Percentiles rank a stretch among this genome's conserved stretches.
These are phyloP conservation scores for Stenoptilia bipunctidactyla DNA, from an alignment of 2,888 invertebrate genomes.

Conservation along the genomic window DNA sequence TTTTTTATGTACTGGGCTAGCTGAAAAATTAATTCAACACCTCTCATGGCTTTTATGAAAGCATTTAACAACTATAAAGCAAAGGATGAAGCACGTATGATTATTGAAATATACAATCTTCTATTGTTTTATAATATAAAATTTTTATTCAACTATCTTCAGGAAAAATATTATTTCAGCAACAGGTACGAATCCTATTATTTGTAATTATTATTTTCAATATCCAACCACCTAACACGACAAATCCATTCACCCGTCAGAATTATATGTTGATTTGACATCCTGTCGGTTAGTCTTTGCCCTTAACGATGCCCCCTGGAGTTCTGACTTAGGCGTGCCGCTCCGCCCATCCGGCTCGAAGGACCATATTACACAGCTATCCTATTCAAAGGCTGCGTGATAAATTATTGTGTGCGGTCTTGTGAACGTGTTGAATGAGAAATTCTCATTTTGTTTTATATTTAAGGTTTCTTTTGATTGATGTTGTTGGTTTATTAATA, in stretches of 20 bases:
- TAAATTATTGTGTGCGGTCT: slow-evolving; percentile 17
- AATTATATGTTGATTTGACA: slow-evolving; percentile 16
- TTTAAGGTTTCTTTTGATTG: no score
- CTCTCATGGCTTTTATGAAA: no score
- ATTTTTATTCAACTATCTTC: no score
- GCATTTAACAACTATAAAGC: no score
- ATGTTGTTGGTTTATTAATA: no score
- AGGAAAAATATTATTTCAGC: no score
- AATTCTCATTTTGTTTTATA: neutral
- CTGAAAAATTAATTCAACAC: no score
- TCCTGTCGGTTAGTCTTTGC: slow-evolving; percentile 19
- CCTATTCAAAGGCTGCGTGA: slow-evolving; percentile 19
- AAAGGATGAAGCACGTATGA: no score
- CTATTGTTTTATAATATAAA: no score
- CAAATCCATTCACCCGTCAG: slow-evolving; percentile 4
- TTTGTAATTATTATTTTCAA: neutral
- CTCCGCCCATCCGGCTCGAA: slow-evolving; percentile 41
- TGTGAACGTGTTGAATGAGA: slow-evolving; percentile 19
- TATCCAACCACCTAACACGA: slow-evolving; percentile 7
- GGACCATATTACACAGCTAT: slow-evolving; percentile 34
- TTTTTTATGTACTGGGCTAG: no score
- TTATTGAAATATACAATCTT: no score
- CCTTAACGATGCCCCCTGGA: slow-evolving; percentile 43
- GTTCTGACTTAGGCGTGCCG: slow-evolving; percentile 36
- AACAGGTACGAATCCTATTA: no score